phyloP scores from a whole-genome alignment of 2,888 invertebrate species.

The Gymnoscelis rufifasciata region DNA sequence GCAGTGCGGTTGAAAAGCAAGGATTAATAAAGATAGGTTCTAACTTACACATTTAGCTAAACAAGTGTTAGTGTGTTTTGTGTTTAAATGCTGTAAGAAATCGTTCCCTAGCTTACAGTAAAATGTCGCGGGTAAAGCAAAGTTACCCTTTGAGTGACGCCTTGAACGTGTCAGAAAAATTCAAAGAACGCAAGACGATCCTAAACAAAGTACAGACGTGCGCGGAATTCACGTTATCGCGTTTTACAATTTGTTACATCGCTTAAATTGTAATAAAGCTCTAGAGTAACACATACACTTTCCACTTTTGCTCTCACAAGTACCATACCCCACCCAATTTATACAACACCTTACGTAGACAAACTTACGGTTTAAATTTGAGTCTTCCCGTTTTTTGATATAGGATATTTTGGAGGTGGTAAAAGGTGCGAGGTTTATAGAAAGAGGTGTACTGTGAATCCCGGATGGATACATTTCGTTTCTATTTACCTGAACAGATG shows the following conservation, averaged over 20 bases:
- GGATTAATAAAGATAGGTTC: no score
- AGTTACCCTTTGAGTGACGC: neutral
- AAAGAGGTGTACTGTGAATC: constrained; percentile 68
- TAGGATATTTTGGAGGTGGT: constrained; percentile 32
- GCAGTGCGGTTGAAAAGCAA: no score
- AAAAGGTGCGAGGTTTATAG: constrained; percentile 57
- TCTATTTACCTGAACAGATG: constrained; percentile 71
- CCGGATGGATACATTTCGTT: constrained; percentile 68
- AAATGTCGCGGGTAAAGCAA: no score
- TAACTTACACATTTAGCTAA: no score
- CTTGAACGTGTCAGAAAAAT: constrained; percentile 45
- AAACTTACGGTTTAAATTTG: constrained; percentile 22
- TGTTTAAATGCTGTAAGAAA: no score
- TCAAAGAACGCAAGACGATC: constrained; percentile 56
- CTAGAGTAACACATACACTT: constrained; percentile 60
- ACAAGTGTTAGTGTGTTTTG: no score
- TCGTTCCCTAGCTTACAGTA: no score
- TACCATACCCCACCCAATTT: no score
- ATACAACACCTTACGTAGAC: no score
- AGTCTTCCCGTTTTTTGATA: neutral
- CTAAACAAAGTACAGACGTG: constrained; percentile 66
- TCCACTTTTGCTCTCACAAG: constrained; percentile 35
- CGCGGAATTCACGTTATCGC: constrained; percentile 63
- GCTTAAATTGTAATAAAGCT: constrained; percentile 76
- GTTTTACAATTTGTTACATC: constrained; percentile 75